Evolutionary conservation across 2,888 invertebrate species (phyloP).

Genomic region (Therioaphis trifolii): DNA sequence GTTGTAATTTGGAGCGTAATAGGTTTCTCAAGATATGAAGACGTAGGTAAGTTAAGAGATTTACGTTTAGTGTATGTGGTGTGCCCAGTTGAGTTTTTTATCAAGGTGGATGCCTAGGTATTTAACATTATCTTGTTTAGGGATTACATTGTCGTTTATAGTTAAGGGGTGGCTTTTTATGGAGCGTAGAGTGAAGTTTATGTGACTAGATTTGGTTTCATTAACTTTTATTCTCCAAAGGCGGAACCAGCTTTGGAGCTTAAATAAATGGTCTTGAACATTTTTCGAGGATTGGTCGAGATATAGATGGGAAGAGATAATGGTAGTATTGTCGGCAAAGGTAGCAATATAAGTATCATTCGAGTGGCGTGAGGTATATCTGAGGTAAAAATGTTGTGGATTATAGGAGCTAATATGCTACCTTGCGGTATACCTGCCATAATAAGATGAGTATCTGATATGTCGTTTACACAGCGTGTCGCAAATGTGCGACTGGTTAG

Average conservation of each 20-base stretch:
- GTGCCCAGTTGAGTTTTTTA: too few relatives aligned
- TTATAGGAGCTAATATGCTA: constrained; percentile 22
- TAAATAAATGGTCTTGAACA: neutral
- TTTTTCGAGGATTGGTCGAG: neutral
- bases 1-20: too few relatives aligned
- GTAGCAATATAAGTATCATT: neutral
- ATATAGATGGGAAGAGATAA: neutral
- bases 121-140: too few relatives aligned
- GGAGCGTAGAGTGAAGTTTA: too few relatives aligned
- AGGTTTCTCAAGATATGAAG: neutral
- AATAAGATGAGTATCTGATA: neutral
- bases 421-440: constrained; percentile 41
- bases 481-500: constrained; percentile 1
- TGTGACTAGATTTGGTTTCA: too few relatives aligned
- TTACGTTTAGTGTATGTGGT: too few relatives aligned
- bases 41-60: too few relatives aligned
- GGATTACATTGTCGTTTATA: too few relatives aligned
- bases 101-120: too few relatives aligned
- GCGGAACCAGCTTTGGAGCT: too few relatives aligned
- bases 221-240: too few relatives aligned
- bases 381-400: neutral
- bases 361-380: neutral
- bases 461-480: neutral
- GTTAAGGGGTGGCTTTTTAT: too few relatives aligned
- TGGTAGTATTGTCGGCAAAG: constrained; percentile 15